Evolutionary conservation across 2,113 vertebrate species (phyloP), one percentile per base, ranked within the genome.

Genomic region (Deroptyus accipitrinus): DNA sequence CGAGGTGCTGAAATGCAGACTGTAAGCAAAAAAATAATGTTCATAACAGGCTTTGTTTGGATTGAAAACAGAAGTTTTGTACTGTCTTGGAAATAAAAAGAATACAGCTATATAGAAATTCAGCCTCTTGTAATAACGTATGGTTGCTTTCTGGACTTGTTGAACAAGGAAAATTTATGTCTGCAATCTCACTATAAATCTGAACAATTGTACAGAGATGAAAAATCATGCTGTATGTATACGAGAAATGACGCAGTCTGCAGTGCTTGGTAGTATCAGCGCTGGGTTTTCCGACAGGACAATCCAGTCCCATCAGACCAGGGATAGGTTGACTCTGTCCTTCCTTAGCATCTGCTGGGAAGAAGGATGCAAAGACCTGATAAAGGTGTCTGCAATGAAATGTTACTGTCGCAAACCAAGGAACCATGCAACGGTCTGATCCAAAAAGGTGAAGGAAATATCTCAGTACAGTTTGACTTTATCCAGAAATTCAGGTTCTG

Each of bases 391-490:
- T 41, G 30, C n/a, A 8, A 0, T 5, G 30, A 20, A 35, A 39
- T 0, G 1, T 41, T 13, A 14, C 5, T n/a, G 52, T 37, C 37
- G 8, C 59, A 1, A 3, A 5, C 57, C 2, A 7, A 69, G 54
- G 44, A 27, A 25, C 19, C 24, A 7, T 4, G 1, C 1, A 0
- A 1, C 0, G 3, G 2, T 1, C 30, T 10, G 18, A 7, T 13
- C 23, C 24, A 0, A 19, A 33, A 23, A 18, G 39, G 12, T 20
- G 37, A 20, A 14, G 64, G 4, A 33, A 28, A 1, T 14, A 3
- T 11, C 64, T 44, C 2, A 4, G 15, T 42, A 33, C 6, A 20
- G 17, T 62, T 37, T 9, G 13, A 1, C 20, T 49, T 27, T 13
- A 51, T 55, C 30, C 30, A 19, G 3, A 46, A 28, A 11, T 23